Evolutionary conservation across 1,140 invertebrate species (phyloP), one percentile per base, ranked within the genome.

Genomic region (Zaprionus vittiger): DNA sequence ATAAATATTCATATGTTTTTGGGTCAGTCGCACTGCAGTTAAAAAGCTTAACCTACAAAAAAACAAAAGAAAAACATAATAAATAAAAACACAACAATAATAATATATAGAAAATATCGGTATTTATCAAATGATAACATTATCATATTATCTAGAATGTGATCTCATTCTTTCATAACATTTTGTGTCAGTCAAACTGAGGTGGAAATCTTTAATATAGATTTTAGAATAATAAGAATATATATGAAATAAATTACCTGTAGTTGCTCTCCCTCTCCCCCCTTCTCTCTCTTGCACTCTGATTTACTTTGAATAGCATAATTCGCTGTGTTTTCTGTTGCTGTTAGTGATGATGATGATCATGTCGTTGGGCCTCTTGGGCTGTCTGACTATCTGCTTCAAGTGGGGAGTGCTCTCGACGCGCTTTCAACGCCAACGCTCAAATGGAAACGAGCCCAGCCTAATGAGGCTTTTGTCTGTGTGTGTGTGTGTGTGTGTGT

Each of bases 391-490:
- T 81, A 87, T 89, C 78, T 81, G 81, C 74, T 84, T 89, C 83
- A 84, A 73, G 64, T 28, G 82, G 89, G 84, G 84, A 89, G 84
- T 87, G 84, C 85, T 81, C 81, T 81, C 63, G 80, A 84, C 78
- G 83, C 80, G 85, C 85, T 89, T 90, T 89, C 85, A 81, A 90
- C 85, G 85, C 85, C 85, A 90, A 90, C 85, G 85, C 85, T 82
- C 79, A 81, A 90, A 82, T 73, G 76, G 85, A 90, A 87, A 82
- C 85, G 85, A 90, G 70, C 64, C 37, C 72, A 69, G 77, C 85
- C 85, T 90, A 90, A 90, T 90, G 85, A 90, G 81, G 77, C 79
- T 73, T 90, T 90, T 90, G 85, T 85, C 85, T 89, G 85, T 77
- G 72, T 44, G 69, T 63, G 31, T 26, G 60, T 61, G 28, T 64